Base-by-base conservation (phyloP, 2,113 vertebrate species). In the Helogale parvula region DNA sequence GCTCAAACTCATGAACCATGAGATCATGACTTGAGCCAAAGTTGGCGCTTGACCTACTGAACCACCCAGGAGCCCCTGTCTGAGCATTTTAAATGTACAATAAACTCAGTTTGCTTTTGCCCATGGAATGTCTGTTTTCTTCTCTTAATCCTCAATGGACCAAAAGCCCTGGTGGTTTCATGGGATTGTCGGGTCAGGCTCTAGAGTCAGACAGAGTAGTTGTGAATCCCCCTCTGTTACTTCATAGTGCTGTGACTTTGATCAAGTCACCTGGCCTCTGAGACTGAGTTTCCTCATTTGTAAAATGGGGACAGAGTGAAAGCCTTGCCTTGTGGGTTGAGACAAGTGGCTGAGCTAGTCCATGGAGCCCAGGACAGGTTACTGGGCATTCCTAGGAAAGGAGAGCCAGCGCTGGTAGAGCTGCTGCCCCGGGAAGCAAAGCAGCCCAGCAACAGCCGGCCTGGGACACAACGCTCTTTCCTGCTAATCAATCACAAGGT, bases 231-330 rank as follows among this genome's bases (percentile, higher is more conserved):
- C 5, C 15, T 15, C 38, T 33, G 57, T 50, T 60, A 13, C 35
- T 80, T 90, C 31, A 50, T 2, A 47, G 57, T 2, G 21, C 76
- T 76, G 29, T 63, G 33, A 76, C 38, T 66, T 5, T 83, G 38
- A 69, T 50, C 47, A 63, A 88, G 38, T 1, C n/a, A 88, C 7
- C n/a, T 60, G 69, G 57, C 19, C 33, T 25, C 74, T 10, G 19
- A 91, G 68, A 29, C 69, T 69, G 47, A 23, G 57, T 33, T 60
- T 92, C 41, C 76, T 72, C 38, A 41, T 77, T 68, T 94, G n/a
- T 50, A 92, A 92, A 63, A 77, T 25, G 47, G 57, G 76, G n/a
- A 45, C 21, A 63, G 52, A 60, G 50, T 29, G 68, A 50, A 27
- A 74, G 35, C 29, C 57, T 50, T 2, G 38, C 76, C 68, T 77